phyloP scores from a whole-genome alignment of 2,113 vertebrate species.

The Amphiprion ocellaris region DNA sequence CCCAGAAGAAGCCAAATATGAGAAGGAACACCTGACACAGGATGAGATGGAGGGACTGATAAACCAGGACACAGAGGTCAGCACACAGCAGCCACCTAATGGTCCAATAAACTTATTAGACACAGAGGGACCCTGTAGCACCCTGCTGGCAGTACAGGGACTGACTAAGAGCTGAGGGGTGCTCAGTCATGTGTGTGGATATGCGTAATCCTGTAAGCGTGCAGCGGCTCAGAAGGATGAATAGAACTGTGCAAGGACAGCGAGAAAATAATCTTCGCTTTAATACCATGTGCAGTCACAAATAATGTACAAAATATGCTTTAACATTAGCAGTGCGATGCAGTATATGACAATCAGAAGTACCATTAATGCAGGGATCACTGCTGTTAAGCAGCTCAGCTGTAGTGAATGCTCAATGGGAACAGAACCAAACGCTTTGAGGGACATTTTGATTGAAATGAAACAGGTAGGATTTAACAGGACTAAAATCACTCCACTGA shows the following conservation, averaged over 20 bases:
- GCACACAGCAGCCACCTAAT: constrained; percentile 53
- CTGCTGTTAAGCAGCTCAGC: constrained; percentile 30
- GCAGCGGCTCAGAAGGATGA: neutral
- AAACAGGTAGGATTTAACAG: constrained; percentile 16
- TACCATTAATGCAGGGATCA: constrained; percentile 28
- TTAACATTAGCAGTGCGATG: constrained; percentile 3
- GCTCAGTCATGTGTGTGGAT: neutral
- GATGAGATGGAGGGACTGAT: constrained; percentile 3
- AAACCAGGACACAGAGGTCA: constrained; percentile 1
- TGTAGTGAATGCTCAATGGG: constrained; percentile 22
- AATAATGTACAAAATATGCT: neutral
- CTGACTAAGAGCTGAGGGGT: neutral
- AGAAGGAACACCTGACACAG: neutral
- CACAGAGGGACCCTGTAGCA: neutral
- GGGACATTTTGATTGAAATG: constrained; percentile 15
- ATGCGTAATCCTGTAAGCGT: neutral
- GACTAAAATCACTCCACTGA: constrained; percentile 5
- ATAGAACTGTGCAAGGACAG: no score
- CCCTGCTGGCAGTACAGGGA: neutral
- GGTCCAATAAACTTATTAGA: constrained; percentile 55
- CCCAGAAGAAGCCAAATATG: neutral
- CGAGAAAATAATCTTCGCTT: constrained; percentile 1
- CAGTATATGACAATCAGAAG: constrained; percentile 9
- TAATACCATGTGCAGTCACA: neutral
- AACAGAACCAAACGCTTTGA: constrained; percentile 27